phyloP scores from a whole-genome alignment of 2,888 invertebrate species.

The Stenoptilia bipunctidactyla region DNA sequence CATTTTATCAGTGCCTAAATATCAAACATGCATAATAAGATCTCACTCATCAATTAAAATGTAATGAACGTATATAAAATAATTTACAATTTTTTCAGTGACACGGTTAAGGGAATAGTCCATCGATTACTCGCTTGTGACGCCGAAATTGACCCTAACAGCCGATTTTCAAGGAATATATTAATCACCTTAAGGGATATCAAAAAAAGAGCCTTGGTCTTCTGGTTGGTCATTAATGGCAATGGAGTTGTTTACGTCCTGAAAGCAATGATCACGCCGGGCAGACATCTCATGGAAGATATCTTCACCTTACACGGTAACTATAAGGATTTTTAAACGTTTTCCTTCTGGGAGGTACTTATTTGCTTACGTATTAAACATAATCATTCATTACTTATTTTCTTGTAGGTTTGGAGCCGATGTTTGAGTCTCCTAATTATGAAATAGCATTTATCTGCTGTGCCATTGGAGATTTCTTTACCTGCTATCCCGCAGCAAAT shows the following conservation, averaged over 20 bases:
- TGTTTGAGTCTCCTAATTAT: conserved; percentile 34
- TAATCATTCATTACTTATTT: neutral
- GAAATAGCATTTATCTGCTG: conserved; percentile 25
- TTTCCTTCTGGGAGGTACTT: no score
- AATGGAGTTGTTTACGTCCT: conserved; percentile 14
- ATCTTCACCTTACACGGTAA: conserved; percentile 1
- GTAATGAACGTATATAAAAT: neutral
- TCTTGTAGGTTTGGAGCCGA: conserved; percentile 35
- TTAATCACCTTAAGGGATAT: conserved; percentile 11
- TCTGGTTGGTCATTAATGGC: conserved; percentile 15
- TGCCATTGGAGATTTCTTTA: conserved; percentile 18
- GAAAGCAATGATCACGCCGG: conserved; percentile 12
- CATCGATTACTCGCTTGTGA: conserved; percentile 13
- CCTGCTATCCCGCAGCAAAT: conserved; percentile 26
- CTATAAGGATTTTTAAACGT: no score
- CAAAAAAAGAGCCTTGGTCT: conserved; percentile 17
- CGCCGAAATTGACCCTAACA: conserved; percentile 8
- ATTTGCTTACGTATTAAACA: no score
- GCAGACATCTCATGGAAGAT: conserved; percentile 16
- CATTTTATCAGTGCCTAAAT: neutral
- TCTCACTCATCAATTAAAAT: no score
- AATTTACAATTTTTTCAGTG: conserved; percentile 10
- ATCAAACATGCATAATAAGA: neutral
- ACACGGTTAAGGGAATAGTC: conserved; percentile 13
- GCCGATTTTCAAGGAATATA: conserved; percentile 14